A percentile compares a stretch with the other conserved stretches of the same genome.
Evolutionary conservation across 2,113 vertebrate genomes (phyloP).

Genomic region (Serinus canaria): DNA sequence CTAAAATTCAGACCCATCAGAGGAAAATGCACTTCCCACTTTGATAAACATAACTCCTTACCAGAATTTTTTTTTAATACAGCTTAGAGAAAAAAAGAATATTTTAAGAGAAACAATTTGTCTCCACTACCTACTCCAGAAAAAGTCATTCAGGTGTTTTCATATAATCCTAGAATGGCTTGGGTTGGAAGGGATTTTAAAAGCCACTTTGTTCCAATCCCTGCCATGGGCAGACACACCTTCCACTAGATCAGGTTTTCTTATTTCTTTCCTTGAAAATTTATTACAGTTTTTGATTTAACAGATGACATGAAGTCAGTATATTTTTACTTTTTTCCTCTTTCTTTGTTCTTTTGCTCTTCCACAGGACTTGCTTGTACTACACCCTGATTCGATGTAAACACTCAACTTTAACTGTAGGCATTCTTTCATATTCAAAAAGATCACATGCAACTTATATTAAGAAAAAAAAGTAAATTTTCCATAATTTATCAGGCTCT

Average conservation of each 20-base stretch:
- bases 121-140: not conserved
- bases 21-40: not conserved
- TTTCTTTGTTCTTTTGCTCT: not conserved
- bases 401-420: not conserved
- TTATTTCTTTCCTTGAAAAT: not conserved
- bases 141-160: not conserved
- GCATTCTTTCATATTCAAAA: not conserved
- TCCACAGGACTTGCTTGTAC: not conserved
- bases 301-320: not conserved
- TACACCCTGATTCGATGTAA: not conserved
- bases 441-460: not conserved
- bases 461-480: not conserved
- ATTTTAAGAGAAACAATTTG: not conserved
- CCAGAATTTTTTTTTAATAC: not conserved
- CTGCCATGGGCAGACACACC: not conserved
- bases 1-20: not conserved
- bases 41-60: not conserved
- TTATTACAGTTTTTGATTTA: not conserved
- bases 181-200: not conserved
- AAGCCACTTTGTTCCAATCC: not conserved
- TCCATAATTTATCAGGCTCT: not conserved
- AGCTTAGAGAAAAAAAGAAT: not conserved
- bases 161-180: not conserved
- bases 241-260: not conserved
- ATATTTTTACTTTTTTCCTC: not conserved